A percentile compares a stretch with the other conserved stretches of the same genome.
Conservation (phyloP, 2,113 vertebrate genomes). For the Elanus axillaris region DNA sequence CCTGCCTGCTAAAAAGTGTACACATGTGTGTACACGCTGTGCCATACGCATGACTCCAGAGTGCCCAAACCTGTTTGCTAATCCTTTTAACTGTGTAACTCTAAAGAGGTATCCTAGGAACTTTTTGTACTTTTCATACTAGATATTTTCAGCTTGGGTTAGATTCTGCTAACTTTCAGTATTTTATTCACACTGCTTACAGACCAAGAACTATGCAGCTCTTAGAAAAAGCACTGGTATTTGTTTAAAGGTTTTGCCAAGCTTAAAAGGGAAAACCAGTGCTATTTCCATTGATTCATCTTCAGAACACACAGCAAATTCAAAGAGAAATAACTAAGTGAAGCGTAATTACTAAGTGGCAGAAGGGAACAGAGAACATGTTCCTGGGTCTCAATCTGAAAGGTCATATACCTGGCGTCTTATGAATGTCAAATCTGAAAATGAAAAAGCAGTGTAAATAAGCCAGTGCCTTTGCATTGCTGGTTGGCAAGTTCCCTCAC, state of each 20-base stretch:
- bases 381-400: neutral
- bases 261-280: neutral
- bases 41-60: neutral
- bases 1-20: neutral
- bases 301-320: neutral
- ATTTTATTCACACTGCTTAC: neutral
- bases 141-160: neutral
- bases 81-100: neutral
- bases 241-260: neutral
- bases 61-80: neutral
- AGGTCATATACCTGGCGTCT: neutral
- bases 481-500: neutral
- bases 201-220: neutral
- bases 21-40: fast-evolving
- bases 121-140: neutral
- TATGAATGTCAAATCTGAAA: neutral
- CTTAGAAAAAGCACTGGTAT: neutral
- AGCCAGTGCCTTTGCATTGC: neutral
- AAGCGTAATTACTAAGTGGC: neutral
- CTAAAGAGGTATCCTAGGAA: neutral
- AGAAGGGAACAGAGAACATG: neutral
- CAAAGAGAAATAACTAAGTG: neutral
- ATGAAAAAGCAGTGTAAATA: neutral
- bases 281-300: neutral
- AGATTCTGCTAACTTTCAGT: neutral